Evolutionary conservation across 2,888 invertebrate genomes (phyloP).

Genomic region (Drymonia ruficornis): DNA sequence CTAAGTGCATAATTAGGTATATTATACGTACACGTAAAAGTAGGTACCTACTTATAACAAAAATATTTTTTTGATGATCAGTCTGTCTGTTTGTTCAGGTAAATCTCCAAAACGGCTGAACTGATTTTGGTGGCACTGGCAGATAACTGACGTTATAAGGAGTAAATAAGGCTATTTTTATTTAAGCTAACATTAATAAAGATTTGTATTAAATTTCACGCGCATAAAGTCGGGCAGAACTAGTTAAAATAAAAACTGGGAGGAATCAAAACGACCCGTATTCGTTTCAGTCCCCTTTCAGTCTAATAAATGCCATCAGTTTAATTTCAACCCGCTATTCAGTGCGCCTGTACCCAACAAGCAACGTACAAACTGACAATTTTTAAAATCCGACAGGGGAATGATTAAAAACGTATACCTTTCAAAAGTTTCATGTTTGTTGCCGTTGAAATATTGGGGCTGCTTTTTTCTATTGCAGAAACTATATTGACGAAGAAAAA

Average conservation of each 20-base stretch:
- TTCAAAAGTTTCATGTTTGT: background rate
- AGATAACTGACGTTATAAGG: too few species aligned
- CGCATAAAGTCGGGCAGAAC: too few species aligned
- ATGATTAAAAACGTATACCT: slow-evolving; percentile 1
- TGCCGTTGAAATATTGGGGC: background rate
- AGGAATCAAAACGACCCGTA: background rate
- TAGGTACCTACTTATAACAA: too few species aligned
- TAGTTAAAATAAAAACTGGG: background rate
- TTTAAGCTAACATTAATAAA: too few species aligned
- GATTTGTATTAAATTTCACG: too few species aligned
- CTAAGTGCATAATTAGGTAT: too few species aligned
- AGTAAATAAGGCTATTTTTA: too few species aligned
- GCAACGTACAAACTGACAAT: background rate
- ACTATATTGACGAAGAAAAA: background rate
- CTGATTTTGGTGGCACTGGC: too few species aligned
- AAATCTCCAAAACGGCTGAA: too few species aligned
- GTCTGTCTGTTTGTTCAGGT: too few species aligned
- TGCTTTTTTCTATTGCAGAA: background rate
- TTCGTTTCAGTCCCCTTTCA: background rate
- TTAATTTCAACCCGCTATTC: background rate
- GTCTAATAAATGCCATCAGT: background rate
- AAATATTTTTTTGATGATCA: too few species aligned
- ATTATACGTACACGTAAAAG: too few species aligned
- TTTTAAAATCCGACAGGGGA: background rate
- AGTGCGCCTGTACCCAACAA: background rate